Evolutionary conservation across 2,888 invertebrate genomes (phyloP).

Genomic region (Sphaerophoria taeniata): DNA sequence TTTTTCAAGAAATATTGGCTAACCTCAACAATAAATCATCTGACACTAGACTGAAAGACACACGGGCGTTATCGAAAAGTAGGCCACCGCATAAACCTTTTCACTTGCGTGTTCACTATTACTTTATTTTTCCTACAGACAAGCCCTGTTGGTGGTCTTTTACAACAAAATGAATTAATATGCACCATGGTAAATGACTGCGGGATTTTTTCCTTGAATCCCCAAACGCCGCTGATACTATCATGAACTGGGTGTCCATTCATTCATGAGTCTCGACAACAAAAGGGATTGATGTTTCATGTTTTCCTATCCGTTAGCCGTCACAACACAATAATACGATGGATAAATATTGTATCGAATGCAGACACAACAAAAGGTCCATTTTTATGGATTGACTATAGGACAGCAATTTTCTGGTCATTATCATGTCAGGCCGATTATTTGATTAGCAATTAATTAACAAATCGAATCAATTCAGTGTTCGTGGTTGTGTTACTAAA

Average conservation of each 20-base stretch:
- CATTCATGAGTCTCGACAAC: background rate
- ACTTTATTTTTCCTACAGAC: background rate
- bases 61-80: conserved; percentile 34
- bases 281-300: conserved; percentile 23
- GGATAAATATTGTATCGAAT: conserved; percentile 47
- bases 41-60: too few species aligned
- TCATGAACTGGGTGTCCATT: conserved; percentile 5
- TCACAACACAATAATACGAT: conserved; percentile 34
- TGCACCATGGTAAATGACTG: conserved; percentile 52
- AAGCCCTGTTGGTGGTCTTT: conserved; percentile 32
- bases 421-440: conserved; percentile 58
- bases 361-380: conserved; percentile 19
- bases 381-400: conserved; percentile 3
- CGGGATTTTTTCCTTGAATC: conserved; percentile 50
- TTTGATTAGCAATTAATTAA: conserved; percentile 70
- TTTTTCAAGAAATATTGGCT: too few species aligned
- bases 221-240: background rate
- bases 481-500: conserved; percentile 1
- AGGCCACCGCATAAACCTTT: background rate
- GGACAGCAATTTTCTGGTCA: conserved; percentile 46
- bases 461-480: conserved; percentile 27
- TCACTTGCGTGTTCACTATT: background rate
- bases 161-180: conserved; percentile 37
- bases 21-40: too few species aligned
- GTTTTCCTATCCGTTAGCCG: conserved; percentile 37